Percentiles rank a stretch among this genome's conserved stretches.
Conservation (phyloP, 2,888 invertebrate genomes). For the Geotrupes spiniger region DNA sequence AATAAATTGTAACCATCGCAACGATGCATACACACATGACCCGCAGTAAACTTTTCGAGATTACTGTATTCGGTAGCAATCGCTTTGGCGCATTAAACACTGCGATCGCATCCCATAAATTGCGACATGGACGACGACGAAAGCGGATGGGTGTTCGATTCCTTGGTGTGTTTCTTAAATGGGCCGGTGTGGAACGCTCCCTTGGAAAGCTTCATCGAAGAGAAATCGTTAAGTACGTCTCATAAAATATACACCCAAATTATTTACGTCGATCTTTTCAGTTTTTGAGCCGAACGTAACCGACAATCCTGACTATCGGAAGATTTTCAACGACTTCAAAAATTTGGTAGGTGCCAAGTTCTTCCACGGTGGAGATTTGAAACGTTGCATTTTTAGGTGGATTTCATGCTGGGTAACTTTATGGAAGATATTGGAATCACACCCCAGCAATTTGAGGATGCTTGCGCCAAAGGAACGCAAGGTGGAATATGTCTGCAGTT, state of each 20-base stretch:
- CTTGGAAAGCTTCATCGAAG: slow-evolving; percentile 86
- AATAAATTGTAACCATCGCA: slow-evolving; percentile 13
- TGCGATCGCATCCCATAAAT: background rate
- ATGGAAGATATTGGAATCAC: slow-evolving; percentile 91
- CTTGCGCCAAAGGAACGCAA: slow-evolving; percentile 57
- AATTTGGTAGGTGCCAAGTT: slow-evolving; percentile 63
- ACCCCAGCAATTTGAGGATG: slow-evolving; percentile 82
- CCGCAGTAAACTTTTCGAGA: slow-evolving; percentile 15
- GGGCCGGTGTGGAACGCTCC: slow-evolving; percentile 93
- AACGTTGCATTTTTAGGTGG: slow-evolving; percentile 59
- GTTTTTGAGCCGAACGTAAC: slow-evolving; percentile 80
- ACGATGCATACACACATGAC: slow-evolving; percentile 19
- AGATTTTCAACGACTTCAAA: slow-evolving; percentile 82
- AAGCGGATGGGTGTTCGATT: slow-evolving; percentile 89
- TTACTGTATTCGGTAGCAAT: slow-evolving; percentile 4
- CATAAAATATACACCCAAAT: background rate
- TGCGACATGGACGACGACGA: slow-evolving; percentile 50
- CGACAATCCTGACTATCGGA: slow-evolving; percentile 73
- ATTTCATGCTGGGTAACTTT: slow-evolving; percentile 84
- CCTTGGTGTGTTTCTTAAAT: slow-evolving; percentile 84
- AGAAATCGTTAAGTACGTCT: slow-evolving; percentile 81
- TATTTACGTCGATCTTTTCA: slow-evolving; percentile 47
- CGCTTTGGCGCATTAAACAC: too few relatives aligned
- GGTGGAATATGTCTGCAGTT: slow-evolving; percentile 54
- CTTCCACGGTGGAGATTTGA: background rate